Percentiles rank a stretch among this genome's conserved stretches.
phyloP scores from a whole-genome alignment of 2,797 vertebrate species.

The Rousettus madagascariensis region DNA sequence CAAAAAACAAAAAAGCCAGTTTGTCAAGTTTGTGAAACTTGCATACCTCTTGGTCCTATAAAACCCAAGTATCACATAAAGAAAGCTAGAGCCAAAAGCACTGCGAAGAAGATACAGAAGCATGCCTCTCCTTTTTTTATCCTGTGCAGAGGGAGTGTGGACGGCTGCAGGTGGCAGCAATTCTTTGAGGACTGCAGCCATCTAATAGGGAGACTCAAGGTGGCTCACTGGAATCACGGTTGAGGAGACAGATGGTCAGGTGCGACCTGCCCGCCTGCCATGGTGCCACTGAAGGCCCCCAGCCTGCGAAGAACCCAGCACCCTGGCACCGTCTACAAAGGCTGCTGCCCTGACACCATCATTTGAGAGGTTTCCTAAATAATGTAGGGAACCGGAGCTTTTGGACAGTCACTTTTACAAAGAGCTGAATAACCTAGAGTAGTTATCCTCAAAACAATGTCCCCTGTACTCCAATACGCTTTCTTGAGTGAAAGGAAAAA shows the following conservation, averaged over 20 bases:
- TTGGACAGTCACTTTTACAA: background rate
- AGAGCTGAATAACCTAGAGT: background rate
- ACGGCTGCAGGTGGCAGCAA: background rate
- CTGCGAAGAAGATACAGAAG: background rate
- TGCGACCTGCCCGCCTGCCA: background rate
- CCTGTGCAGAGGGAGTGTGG: background rate
- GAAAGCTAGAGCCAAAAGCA: background rate
- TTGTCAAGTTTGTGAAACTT: background rate
- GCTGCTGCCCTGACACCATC: background rate
- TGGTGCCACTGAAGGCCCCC: fast-evolving
- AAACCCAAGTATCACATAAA: background rate
- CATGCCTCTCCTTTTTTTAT: fast-evolving
- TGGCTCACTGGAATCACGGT: fast-evolving
- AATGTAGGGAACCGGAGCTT: background rate
- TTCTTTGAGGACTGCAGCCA: background rate
- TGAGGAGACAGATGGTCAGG: background rate
- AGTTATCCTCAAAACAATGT: background rate
- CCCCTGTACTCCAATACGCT: background rate
- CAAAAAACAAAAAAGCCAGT: background rate
- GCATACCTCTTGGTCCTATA: background rate
- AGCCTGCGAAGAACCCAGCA: background rate
- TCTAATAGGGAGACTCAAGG: background rate
- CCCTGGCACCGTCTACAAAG: background rate
- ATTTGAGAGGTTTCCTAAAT: background rate
- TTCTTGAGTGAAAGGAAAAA: background rate